A percentile compares a stretch with the other conserved stretches of the same genome.
These are phyloP conservation scores for Chymomyza costata DNA, from an alignment of 1,140 invertebrate genomes.

Conservation along the genomic window DNA sequence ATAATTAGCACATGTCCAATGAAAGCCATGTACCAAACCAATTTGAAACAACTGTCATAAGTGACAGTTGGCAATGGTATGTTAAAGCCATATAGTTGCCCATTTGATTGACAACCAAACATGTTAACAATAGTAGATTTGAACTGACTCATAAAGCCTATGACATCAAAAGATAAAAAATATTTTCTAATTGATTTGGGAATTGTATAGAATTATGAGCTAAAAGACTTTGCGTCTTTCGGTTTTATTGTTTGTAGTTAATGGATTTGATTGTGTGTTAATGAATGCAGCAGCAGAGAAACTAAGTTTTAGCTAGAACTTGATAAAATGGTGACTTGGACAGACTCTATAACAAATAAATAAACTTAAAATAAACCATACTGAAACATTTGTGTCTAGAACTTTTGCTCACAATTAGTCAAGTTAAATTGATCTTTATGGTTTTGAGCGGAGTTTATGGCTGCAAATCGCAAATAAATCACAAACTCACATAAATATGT, in stretches of 20 bases:
- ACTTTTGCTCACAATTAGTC: constrained; percentile 44
- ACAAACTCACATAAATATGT: constrained; percentile 64
- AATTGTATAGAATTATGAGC: constrained; percentile 7
- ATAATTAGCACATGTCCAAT: constrained; percentile 63
- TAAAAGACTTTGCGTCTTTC: constrained; percentile 1
- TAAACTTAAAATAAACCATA: constrained; percentile 20
- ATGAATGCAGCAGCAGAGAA: constrained; percentile 37
- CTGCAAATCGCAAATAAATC: constrained; percentile 63
- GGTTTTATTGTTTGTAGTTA: constrained; percentile 43
- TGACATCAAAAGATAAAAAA: constrained; percentile 59
- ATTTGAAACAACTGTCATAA: constrained; percentile 45
- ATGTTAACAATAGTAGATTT: constrained; percentile 45
- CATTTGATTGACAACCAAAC: constrained; percentile 42
- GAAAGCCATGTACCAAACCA: constrained; percentile 56
- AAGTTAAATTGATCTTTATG: constrained; percentile 44
- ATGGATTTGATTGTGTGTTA: constrained; percentile 72
- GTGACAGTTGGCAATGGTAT: constrained; percentile 44
- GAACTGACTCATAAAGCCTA: constrained; percentile 62
- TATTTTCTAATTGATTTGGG: constrained; percentile 60
- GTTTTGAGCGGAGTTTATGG: constrained; percentile 45
- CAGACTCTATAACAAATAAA: constrained; percentile 16
- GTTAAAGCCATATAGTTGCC: too few species aligned
- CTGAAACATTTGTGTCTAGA: constrained; percentile 34
- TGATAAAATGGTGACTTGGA: too few species aligned
- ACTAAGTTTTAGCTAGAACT: constrained; percentile 6